Evolutionary conservation across 2,888 invertebrate species (phyloP), one percentile per base, ranked within the genome.

Genomic region (Seira sanloemensis): DNA sequence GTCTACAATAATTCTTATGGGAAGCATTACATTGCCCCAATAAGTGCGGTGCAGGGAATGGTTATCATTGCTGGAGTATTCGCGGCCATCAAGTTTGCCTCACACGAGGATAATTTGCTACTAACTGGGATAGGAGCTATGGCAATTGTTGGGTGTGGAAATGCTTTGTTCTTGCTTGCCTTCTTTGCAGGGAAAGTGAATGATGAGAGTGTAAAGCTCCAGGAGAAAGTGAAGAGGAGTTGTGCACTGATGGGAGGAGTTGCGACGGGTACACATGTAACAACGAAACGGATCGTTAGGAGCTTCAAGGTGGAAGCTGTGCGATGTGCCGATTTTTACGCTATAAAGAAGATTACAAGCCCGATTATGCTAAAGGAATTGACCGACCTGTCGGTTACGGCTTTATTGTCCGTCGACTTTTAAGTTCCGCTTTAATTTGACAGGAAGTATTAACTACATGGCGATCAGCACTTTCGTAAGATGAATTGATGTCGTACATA

Each of bases 1-100:
- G 2, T 72, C 7, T 72, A 72, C 37, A 72, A 72, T 23, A 4
- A 18, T n/a, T 37, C 72, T 1, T 72, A 72, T 19, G 72, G 72
- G 9, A 46, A 50, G 19, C 1, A 37, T 4, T 72, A 37, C 24
- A 27, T 72, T 50, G 21, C 72, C 5, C 72, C 50, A 23, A 21
- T 72, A 23, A 50, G 12, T 18, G 23, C 54, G 18, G 21, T 23
- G 5, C 37, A 72, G 9, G 72, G 23, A 23, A 5, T 72, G 18
- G 21, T 46, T 23, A 27, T 9, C 72, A 23, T 54, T 23, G 19
- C 54, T 7, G 72, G 72, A 50, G 18, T 72, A 9, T 72, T 72
- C 24, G 16, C 24, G 18, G 46, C 23, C 1, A 72, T 72, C 16
- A 46, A 50, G 54, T 23, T 72, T n/a, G n/a, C n/a, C n/a, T 19